Base-by-base conservation (phyloP, 2,888 invertebrate species). In the Drosophila paranaensis region DNA sequence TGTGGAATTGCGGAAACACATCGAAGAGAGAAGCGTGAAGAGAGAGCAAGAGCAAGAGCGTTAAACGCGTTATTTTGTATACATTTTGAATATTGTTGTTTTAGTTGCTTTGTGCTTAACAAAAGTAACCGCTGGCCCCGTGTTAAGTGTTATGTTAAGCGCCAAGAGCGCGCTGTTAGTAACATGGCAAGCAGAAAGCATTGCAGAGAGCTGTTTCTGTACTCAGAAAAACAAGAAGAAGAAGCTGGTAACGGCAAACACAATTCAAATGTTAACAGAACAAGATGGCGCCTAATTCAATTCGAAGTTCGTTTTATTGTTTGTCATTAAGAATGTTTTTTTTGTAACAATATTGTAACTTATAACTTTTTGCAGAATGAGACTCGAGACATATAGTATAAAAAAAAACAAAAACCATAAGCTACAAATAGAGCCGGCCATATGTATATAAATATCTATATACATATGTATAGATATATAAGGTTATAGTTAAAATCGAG, bases 11-110 rank as follows among this genome's bases (percentile, higher is more conserved):
- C 60, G 60, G 58, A 60, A 54, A 54, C 55, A 37, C 61, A 45
- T 37, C 48, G 74, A 60, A 30, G 60, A 69, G 69, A 73, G 57
- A 71, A 84, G 82, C 88, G 81, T 83, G 82, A 83, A 78, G 60
- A 82, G 60, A 82, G 73, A 83, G 80, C 76, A 86, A 54, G 73
- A 83, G 80, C 76, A 81, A 54, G 57, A 74, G 79, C 79, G 77
- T 79, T 74, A 85, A 85, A 82, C 84, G 74, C 75, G 58, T 89
- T 75, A 76, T 73, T 88, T 86, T 85, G 77, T 80, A 81, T 80
- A 81, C 77, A 77, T 86, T 81, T 74, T 66, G 48, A 48, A 48
- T 43, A 27, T 65, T 25, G 42, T 55, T 57, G 45, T 25, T 69
- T 58, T 54, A 46, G 58, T 74, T 74, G 43, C 48, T 64, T 63